Percentiles rank a stretch among this genome's conserved stretches.
Evolutionary conservation across 2,113 vertebrate species (phyloP).

Genomic region (Gadus macrocephalus): DNA sequence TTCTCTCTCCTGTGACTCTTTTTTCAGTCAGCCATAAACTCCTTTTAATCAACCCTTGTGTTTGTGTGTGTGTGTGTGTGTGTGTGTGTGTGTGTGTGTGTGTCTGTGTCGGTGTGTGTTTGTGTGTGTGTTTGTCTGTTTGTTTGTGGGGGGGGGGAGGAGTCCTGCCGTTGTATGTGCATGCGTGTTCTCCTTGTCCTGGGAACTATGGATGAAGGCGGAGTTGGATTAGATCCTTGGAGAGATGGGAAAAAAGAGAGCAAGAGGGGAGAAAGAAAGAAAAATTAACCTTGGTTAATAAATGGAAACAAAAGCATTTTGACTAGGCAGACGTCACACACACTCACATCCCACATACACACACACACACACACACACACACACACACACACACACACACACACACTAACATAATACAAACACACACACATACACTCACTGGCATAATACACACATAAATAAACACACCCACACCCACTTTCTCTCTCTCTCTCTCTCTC

Average conservation of each 20-base stretch:
- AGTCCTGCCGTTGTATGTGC: conserved; percentile 5
- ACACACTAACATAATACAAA: conserved; percentile 12
- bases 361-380: background rate
- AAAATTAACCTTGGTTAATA: conserved; percentile 43
- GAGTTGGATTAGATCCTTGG: conserved; percentile 64
- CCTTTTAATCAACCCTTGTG: background rate
- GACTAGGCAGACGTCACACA: conserved; percentile 52
- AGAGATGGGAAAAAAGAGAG: conserved; percentile 26
- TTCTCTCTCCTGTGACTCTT: conserved; percentile 33
- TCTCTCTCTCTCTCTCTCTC: too few relatives aligned
- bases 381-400: conserved; percentile 7
- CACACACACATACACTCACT: conserved; percentile 8
- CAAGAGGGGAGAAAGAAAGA: background rate
- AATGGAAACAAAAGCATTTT: conserved; percentile 11
- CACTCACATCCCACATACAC: background rate
- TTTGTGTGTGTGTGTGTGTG: background rate
- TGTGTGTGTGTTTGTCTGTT: background rate
- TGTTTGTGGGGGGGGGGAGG: background rate
- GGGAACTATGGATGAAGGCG: conserved; percentile 68
- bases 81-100: too few relatives aligned
- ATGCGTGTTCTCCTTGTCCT: conserved; percentile 19
- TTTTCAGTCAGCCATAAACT: conserved; percentile 9
- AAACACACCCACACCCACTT: background rate
- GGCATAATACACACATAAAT: conserved; percentile 8
- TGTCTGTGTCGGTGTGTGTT: background rate